Evolutionary conservation across 2,888 invertebrate genomes (phyloP), one percentile per base, ranked within the genome.

Genomic region (Clunio marinus): DNA sequence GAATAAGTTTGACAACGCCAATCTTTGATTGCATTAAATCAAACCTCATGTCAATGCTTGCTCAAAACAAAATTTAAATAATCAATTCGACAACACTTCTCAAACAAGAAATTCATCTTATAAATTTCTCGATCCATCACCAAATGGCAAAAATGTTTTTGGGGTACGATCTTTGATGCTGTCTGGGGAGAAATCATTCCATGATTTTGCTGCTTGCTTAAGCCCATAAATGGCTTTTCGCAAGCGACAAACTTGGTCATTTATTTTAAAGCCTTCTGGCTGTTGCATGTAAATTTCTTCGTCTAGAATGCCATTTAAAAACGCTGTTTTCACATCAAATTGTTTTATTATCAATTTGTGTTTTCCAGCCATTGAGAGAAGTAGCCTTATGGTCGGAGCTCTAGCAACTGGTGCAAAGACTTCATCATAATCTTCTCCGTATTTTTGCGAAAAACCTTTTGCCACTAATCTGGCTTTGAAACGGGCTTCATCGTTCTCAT

Each of bases 331-430:
- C 27, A 73, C 71, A 68, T 72, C 71, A 35, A 71, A 57, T 45
- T 72, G 72, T 22, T 69, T 69, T 4, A 73, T 66, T 15, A 69
- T 70, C 22, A 72, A 68, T 3, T 69, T 57, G 1, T 62, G 10
- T 15, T 1, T 22, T 35, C 60, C 60, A 2, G 35, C 35, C 3
- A 45, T 15, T n/a, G 62, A 41, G 1, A 63, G 25, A 7, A 63
- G n/a, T 15, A 63, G 8, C 8, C 62, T 22, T 4, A 63, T 15
- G 3, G 62, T 63, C 4, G 25, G n/a, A 4, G 2, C 8, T 70
- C 70, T 72, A 10, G 71, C 73, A 1, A 75, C 74, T n/a, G 75
- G 74, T 46, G 75, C 73, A 66, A 74, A 76, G 1, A 74, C 74
- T 68, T 75, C 73, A 25, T 73, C 70, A 70, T 74, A 76, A 69